Percentiles rank a stretch among this genome's conserved stretches.
phyloP scores from a whole-genome alignment of 2,113 vertebrate species.

The Danio rerio region GRCz12tu NC_133195.1:35620001-35620500 shows the following conservation, averaged over 20 bases:
- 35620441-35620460: conserved; percentile 1
- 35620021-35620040: not conserved
- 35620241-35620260: too few species aligned
- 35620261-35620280: not conserved
- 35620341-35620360: too few species aligned
- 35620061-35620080: not conserved
- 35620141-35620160: not conserved
- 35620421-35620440: not conserved
- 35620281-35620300: not conserved
- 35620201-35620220: too few species aligned
- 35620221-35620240: too few species aligned
- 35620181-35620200: too few species aligned
- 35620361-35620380: not conserved
- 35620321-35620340: too few species aligned
- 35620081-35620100: too few species aligned
- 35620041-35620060: not conserved
- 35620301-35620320: too few species aligned
- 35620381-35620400: too few species aligned
- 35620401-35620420: not conserved
- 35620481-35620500: not conserved
- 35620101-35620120: too few species aligned
- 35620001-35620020: not conserved
- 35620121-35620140: not conserved
- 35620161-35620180: too few species aligned
- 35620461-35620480: conserved; percentile 2